These are phyloP conservation scores for Pseudomyrmex sp. DNA, from an alignment of 1,140 invertebrate genomes.

Conservation along the genomic window DNA sequence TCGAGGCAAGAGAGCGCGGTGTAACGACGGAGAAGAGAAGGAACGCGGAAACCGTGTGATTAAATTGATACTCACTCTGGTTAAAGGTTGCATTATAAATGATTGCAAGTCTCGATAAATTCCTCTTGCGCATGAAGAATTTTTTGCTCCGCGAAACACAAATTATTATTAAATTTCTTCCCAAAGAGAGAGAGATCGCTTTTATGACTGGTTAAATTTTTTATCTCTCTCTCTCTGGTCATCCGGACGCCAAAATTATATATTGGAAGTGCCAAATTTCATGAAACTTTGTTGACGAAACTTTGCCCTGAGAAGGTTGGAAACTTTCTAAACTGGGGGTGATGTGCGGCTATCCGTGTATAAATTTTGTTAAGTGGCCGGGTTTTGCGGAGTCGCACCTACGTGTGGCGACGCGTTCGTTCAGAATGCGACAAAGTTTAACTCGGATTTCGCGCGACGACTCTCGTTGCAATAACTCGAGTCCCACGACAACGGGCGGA, in stretches of 20 bases:
- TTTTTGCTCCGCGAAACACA: neutral
- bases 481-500: conserved; percentile 19
- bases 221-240: too few relatives aligned
- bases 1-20: neutral
- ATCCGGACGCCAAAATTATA: too few relatives aligned
- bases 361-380: conserved; percentile 30
- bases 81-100: conserved; percentile 8
- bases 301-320: neutral
- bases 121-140: neutral
- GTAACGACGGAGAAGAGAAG: neutral
- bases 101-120: neutral
- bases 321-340: neutral
- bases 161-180: neutral
- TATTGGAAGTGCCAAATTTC: neutral
- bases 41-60: conserved; percentile 23
- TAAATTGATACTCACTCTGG: conserved; percentile 8
- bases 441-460: conserved; percentile 12
- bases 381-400: neutral
- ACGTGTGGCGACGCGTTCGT: conserved; percentile 9
- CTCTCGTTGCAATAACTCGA: conserved; percentile 27
- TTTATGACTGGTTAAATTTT: neutral
- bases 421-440: conserved; percentile 19
- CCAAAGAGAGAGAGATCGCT: neutral
- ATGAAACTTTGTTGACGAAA: neutral
- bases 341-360: conserved; percentile 7